A percentile compares a stretch with the other conserved stretches of the same genome.
These are phyloP conservation scores for Choristoneura rosaceana DNA, from an alignment of 2,888 invertebrate species.

Conservation along the genomic window DNA sequence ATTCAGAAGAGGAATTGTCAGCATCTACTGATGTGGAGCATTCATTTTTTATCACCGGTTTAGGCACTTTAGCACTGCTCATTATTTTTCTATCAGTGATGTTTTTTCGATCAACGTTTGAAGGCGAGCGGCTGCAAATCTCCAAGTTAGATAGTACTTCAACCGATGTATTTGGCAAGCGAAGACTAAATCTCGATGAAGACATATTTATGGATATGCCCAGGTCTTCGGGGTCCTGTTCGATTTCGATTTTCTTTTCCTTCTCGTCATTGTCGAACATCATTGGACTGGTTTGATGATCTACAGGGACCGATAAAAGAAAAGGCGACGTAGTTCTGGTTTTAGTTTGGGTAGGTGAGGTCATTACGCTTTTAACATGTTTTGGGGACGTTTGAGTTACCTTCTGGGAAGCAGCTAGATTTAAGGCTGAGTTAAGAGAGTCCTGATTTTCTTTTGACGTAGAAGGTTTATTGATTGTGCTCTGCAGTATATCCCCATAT, in stretches of 20 bases:
- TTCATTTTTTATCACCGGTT: constrained; percentile 48
- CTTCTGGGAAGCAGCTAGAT: constrained; percentile 66
- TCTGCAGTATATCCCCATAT: constrained; percentile 73
- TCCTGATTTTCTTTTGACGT: constrained; percentile 59
- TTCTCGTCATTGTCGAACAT: constrained; percentile 56
- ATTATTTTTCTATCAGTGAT: constrained; percentile 37
- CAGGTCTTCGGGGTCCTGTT: constrained; percentile 58
- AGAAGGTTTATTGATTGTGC: constrained; percentile 70
- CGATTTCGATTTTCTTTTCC: constrained; percentile 54
- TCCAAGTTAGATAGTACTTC: constrained; percentile 70
- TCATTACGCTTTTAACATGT: constrained; percentile 76
- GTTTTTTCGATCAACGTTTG: constrained; percentile 33
- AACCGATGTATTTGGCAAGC: constrained; percentile 68
- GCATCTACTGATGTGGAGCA: constrained; percentile 74
- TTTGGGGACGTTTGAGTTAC: constrained; percentile 81
- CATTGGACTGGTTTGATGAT: constrained; percentile 74
- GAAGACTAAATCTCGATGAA: constrained; percentile 75
- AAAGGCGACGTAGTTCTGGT: constrained; percentile 79
- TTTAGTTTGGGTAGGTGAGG: constrained; percentile 75
- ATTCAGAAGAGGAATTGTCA: constrained; percentile 73
- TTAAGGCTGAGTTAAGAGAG: constrained; percentile 53
- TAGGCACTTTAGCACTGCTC: constrained; percentile 43
- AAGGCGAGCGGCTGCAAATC: constrained; percentile 48
- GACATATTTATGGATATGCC: constrained; percentile 76
- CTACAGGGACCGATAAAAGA: constrained; percentile 56